Conservation (phyloP, 2,113 vertebrate species). For the Ellobius talpinus region DNA sequence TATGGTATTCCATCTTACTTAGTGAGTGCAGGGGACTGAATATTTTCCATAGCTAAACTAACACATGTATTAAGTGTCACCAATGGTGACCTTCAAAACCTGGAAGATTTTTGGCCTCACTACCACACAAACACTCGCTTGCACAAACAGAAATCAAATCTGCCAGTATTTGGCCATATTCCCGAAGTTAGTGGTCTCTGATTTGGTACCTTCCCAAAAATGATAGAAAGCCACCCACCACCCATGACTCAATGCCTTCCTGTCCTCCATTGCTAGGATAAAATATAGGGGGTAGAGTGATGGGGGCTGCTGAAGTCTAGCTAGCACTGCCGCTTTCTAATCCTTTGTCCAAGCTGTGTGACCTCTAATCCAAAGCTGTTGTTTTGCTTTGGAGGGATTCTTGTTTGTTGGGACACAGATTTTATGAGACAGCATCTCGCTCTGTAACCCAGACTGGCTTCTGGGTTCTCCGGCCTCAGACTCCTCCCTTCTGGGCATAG, state of each 20-base stretch:
- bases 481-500: not conserved
- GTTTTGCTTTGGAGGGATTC: not conserved
- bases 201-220: slow-evolving; percentile 42
- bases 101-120: slow-evolving; percentile 46
- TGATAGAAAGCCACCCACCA: not conserved
- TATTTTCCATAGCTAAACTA: slow-evolving; percentile 69
- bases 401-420: not conserved
- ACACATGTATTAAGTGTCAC: slow-evolving; percentile 47
- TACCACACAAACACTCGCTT: not conserved
- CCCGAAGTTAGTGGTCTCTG: slow-evolving; percentile 33
- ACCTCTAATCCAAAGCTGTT: slow-evolving; percentile 30
- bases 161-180: slow-evolving; percentile 58
- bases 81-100: slow-evolving; percentile 60
- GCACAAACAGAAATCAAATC: slow-evolving; percentile 43
- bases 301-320: not conserved
- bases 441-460: not conserved
- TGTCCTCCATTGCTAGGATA: slow-evolving; percentile 9
- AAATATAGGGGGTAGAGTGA: not conserved
- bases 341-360: slow-evolving; percentile 10
- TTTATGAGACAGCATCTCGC: not conserved
- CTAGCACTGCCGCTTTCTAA: not conserved
- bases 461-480: not conserved
- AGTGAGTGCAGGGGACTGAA: not conserved
- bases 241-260: not conserved
- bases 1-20: slow-evolving; percentile 63